Evolutionary conservation across 2,797 vertebrate species (phyloP).

Genomic region (Meda fulgida): DNA sequence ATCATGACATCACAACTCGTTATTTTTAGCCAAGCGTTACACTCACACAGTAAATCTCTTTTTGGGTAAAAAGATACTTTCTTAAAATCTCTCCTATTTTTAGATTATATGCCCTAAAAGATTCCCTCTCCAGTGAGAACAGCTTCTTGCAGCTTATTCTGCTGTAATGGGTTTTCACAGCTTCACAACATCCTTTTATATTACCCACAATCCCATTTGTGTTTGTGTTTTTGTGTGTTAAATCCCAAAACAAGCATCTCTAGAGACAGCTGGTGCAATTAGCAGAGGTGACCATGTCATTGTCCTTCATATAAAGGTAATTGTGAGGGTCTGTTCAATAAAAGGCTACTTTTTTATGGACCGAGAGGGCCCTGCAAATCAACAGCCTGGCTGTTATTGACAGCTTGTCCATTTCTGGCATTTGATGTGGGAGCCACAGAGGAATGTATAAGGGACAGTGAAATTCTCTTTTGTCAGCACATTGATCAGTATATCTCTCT

Average conservation of each 20-base stretch:
- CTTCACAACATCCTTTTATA: conserved; percentile 7
- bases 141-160: conserved; percentile 11
- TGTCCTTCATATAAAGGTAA: conserved; percentile 53
- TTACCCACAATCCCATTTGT: neutral
- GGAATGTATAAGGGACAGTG: conserved; percentile 15
- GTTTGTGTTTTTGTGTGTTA: neutral
- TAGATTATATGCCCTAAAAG: neutral
- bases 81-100: conserved; percentile 19
- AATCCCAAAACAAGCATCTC: conserved; percentile 29
- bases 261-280: conserved; percentile 31
- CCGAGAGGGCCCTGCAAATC: conserved; percentile 25
- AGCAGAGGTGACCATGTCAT: conserved; percentile 28
- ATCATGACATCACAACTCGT: conserved; percentile 37
- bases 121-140: conserved; percentile 18
- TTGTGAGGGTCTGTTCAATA: conserved; percentile 46
- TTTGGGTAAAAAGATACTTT: conserved; percentile 10
- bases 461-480: conserved; percentile 43
- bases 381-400: conserved; percentile 43
- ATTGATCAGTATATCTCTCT: conserved; percentile 42
- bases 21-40: conserved; percentile 53
- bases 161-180: conserved; percentile 27
- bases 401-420: conserved; percentile 42
- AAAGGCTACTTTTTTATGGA: conserved; percentile 40
- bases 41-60: conserved; percentile 48
- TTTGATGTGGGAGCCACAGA: conserved; percentile 24